A percentile compares a stretch with the other conserved stretches of the same genome.
Conservation (phyloP, 2,113 vertebrate species). For the Dasypus novemcinctus region DNA sequence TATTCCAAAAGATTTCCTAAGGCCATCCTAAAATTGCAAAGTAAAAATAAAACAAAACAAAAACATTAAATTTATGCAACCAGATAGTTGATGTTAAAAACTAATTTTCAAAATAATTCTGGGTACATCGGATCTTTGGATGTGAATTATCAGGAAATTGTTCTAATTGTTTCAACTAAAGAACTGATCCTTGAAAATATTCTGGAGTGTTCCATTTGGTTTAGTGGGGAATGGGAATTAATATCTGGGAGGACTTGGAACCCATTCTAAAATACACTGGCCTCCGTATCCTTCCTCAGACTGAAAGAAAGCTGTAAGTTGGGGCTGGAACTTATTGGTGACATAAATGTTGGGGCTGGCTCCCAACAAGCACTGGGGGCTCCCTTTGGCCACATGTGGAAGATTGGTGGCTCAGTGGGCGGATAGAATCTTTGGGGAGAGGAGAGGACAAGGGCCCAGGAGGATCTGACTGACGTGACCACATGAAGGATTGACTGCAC, state of each 20-base stretch:
- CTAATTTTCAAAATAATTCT: conserved; percentile 52
- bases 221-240: neutral
- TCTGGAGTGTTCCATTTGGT: conserved; percentile 32
- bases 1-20: conserved; percentile 49
- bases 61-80: neutral
- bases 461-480: neutral
- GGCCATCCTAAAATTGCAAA: conserved; percentile 50
- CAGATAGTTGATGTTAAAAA: conserved; percentile 53
- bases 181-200: conserved; percentile 33
- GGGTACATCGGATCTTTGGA: conserved; percentile 41
- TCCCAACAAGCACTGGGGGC: neutral
- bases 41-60: neutral
- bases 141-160: conserved; percentile 26
- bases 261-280: neutral
- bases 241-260: conserved; percentile 16
- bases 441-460: neutral
- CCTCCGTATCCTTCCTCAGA: conserved; percentile 20
- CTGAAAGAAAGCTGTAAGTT: conserved; percentile 32
- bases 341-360: neutral
- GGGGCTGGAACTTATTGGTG: neutral
- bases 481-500: neutral
- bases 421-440: neutral
- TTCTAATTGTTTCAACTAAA: conserved; percentile 36
- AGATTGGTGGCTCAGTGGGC: neutral
- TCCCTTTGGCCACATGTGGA: neutral